A percentile compares a stretch with the other conserved stretches of the same genome.
These are phyloP conservation scores for Nezara viridula DNA, from an alignment of 2,888 invertebrate species.

Conservation along the genomic window DNA sequence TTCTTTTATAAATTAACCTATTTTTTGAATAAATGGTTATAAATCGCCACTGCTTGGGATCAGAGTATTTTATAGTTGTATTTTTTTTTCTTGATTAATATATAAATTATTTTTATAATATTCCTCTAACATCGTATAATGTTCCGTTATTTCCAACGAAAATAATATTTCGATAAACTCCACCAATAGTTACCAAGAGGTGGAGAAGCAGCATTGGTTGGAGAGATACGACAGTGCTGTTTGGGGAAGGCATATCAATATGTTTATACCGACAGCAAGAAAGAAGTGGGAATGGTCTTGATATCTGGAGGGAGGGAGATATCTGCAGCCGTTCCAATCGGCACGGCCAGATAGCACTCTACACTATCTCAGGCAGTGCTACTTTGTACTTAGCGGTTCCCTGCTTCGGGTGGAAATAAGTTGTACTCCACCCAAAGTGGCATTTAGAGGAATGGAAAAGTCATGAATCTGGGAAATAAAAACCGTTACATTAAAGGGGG, in stretches of 20 bases:
- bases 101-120: too few species aligned
- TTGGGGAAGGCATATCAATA: conserved; percentile 45
- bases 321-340: neutral
- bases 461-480: neutral
- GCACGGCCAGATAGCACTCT: neutral
- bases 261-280: neutral
- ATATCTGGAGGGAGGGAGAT: neutral
- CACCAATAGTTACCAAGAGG: neutral
- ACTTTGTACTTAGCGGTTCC: neutral
- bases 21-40: too few species aligned
- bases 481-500: too few species aligned
- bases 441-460: neutral
- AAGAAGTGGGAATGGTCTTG: neutral
- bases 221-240: neutral
- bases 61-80: too few species aligned
- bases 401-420: neutral
- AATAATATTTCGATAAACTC: neutral
- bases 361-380: neutral
- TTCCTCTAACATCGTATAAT: too few species aligned
- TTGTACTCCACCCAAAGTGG: neutral
- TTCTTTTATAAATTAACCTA: too few species aligned
- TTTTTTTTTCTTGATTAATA: too few species aligned
- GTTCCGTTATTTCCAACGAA: too few species aligned
- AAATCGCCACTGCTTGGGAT: too few species aligned
- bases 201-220: neutral